Conservation (phyloP, 2,888 invertebrate species). For the Trachelus tabidus region DNA sequence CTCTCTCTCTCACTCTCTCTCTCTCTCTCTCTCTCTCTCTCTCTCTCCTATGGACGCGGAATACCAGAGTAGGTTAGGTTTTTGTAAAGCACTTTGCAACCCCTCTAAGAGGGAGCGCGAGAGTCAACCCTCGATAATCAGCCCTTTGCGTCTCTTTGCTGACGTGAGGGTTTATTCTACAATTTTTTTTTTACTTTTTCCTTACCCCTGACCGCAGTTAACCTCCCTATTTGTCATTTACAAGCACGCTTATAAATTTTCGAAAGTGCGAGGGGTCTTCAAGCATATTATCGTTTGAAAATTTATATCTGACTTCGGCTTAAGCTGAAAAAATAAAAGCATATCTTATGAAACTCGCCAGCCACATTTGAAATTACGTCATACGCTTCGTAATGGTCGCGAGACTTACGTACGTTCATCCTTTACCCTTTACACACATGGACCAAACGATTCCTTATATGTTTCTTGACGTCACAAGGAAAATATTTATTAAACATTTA, state of each 20-base stretch:
- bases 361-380: conserved; percentile 19
- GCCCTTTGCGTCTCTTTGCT: background rate
- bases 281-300: conserved; percentile 43
- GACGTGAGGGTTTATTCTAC: conserved; percentile 2
- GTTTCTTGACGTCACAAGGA: background rate
- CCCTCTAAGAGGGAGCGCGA: background rate
- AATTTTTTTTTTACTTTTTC: background rate
- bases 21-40: no score
- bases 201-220: conserved; percentile 1
- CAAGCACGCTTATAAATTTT: conserved; percentile 44
- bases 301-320: conserved; percentile 40
- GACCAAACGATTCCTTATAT: no score
- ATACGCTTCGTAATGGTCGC: background rate
- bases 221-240: conserved; percentile 36
- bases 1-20: background rate
- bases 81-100: background rate
- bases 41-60: background rate
- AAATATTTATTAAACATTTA: background rate
- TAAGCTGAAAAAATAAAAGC: conserved; percentile 45
- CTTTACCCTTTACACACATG: no score
- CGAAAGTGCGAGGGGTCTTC: conserved; percentile 31
- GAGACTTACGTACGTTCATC: background rate
- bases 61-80: background rate
- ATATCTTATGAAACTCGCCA: conserved; percentile 28
- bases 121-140: conserved; percentile 3